Conservation (phyloP, 1,140 invertebrate genomes). For the Ostrea edulis region DNA sequence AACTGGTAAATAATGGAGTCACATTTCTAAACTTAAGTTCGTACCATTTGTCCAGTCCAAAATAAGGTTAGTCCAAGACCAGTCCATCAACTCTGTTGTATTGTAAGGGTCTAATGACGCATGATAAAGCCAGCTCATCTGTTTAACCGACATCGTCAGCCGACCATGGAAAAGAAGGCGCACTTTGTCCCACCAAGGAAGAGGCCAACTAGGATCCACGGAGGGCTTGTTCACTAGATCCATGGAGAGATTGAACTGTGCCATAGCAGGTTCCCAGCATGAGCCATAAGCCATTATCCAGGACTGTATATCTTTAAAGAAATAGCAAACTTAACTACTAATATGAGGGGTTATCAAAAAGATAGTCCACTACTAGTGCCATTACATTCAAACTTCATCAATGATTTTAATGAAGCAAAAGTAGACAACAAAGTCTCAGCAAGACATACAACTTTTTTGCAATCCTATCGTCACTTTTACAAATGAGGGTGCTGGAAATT, state of each 20-base stretch:
- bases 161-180: constrained; percentile 94
- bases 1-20: no score
- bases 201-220: constrained; percentile 93
- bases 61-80: constrained; percentile 93
- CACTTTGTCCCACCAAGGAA: constrained; percentile 98
- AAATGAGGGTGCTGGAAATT: no score
- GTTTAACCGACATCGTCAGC: constrained; percentile 91
- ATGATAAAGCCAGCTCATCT: constrained; percentile 93
- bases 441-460: no score
- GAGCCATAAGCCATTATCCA: constrained; percentile 95
- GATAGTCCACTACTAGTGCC: no score
- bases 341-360: no score
- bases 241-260: constrained; percentile 93
- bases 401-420: no score
- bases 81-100: constrained; percentile 98
- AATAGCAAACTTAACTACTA: background rate
- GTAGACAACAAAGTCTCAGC: no score
- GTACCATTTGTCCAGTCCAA: constrained; percentile 97
- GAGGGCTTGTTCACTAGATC: constrained; percentile 91
- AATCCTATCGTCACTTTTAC: no score
- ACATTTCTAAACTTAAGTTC: background rate
- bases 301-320: constrained; percentile 67
- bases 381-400: no score
- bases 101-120: constrained; percentile 98
- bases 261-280: constrained; percentile 98